Conservation (phyloP, 2,113 vertebrate species). For the Numida meleagris region DNA sequence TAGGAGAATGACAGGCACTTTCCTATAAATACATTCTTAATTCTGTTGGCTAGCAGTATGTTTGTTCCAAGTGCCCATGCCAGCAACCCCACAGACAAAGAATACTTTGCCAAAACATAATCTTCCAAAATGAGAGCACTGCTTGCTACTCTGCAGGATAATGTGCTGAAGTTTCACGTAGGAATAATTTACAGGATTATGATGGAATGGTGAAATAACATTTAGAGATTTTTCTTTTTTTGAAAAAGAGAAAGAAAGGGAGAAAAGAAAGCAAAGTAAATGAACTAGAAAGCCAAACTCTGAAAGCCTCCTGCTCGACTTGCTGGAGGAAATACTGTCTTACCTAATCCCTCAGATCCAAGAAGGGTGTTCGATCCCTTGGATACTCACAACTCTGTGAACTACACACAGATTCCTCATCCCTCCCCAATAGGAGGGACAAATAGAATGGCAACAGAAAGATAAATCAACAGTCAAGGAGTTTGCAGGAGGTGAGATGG, state of each 20-base stretch:
- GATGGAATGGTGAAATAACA: background rate
- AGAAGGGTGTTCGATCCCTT: background rate
- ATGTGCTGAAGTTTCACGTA: background rate
- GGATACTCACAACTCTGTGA: background rate
- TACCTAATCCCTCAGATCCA: background rate
- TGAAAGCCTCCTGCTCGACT: background rate
- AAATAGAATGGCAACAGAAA: background rate
- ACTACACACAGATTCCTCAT: fast-evolving
- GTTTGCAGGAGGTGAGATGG: fast-evolving
- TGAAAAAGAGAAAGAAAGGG: background rate
- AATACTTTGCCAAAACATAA: background rate
- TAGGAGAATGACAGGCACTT: background rate
- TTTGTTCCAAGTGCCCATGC: background rate
- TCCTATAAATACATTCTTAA: background rate
- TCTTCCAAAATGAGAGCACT: background rate
- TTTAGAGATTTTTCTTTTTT: background rate
- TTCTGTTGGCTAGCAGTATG: background rate
- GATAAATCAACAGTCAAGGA: background rate
- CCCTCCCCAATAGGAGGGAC: fast-evolving
- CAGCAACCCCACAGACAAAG: background rate
- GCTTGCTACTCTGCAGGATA: background rate
- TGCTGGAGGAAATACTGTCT: background rate
- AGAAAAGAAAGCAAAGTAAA: background rate
- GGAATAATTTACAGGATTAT: background rate
- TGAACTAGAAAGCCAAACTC: background rate